Conservation (phyloP, 1,140 invertebrate species). For the Drusus annulatus region DNA sequence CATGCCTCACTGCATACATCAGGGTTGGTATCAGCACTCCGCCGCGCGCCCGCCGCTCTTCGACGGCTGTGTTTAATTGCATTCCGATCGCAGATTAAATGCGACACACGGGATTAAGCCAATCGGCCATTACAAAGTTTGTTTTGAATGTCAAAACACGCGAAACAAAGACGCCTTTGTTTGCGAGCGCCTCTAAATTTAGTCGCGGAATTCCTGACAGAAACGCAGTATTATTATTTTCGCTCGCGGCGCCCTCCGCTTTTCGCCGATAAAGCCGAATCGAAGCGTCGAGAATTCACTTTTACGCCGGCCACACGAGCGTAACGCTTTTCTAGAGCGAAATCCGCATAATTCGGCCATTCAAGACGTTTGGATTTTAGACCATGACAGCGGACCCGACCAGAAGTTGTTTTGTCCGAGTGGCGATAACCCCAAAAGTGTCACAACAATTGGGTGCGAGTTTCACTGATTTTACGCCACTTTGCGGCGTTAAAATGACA, state of each 20-base stretch:
- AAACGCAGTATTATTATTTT: neutral
- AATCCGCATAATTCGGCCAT: neutral
- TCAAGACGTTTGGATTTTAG: neutral
- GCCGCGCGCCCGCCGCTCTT: too few species aligned
- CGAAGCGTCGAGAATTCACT: neutral
- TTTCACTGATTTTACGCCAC: conserved; percentile 17
- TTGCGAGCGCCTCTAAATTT: conserved; percentile 1
- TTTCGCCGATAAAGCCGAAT: too few species aligned
- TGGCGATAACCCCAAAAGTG: conserved; percentile 14
- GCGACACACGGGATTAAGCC: too few species aligned
- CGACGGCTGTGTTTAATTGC: too few species aligned
- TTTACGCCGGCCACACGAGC: neutral
- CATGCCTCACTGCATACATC: too few species aligned
- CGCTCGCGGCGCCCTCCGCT: too few species aligned
- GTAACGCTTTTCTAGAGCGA: neutral
- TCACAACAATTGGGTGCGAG: neutral
- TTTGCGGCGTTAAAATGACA: neutral
- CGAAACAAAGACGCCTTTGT: conserved; percentile 15
- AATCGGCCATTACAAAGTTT: neutral
- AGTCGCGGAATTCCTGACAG: neutral
- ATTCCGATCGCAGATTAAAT: too few species aligned
- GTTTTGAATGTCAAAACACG: conserved; percentile 13
- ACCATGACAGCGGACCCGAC: neutral
- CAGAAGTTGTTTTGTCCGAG: neutral
- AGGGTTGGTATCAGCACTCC: too few species aligned